A percentile compares a stretch with the other conserved stretches of the same genome.
phyloP scores from a whole-genome alignment of 2,797 vertebrate genomes.

The Chloroceryle amazona region DNA sequence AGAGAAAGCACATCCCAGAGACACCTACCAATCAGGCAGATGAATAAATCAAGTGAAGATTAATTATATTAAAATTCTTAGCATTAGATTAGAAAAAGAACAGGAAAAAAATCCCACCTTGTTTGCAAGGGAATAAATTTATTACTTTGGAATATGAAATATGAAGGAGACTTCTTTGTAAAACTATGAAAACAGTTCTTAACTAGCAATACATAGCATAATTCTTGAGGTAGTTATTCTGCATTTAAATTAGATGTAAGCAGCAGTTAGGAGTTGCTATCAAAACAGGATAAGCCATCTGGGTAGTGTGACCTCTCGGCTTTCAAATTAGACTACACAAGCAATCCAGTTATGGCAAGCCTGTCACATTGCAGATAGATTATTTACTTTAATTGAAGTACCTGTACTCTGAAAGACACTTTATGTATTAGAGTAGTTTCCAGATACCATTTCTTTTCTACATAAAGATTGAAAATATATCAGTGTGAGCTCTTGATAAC shows the following conservation, averaged over 20 bases:
- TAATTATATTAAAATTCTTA: neutral
- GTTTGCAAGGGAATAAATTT: neutral
- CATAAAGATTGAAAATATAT: neutral
- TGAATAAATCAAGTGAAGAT: neutral
- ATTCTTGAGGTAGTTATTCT: neutral
- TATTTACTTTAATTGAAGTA: neutral
- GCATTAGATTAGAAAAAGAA: neutral
- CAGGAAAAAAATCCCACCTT: neutral
- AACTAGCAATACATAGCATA: neutral
- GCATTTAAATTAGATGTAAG: neutral
- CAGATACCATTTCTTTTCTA: neutral
- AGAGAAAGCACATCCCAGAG: neutral
- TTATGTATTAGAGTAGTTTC: neutral
- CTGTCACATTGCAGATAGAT: neutral
- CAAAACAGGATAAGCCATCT: neutral
- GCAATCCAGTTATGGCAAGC: neutral
- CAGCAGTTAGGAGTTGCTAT: neutral
- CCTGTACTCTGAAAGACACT: neutral
- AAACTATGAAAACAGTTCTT: neutral
- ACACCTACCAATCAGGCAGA: neutral
- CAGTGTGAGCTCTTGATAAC: neutral
- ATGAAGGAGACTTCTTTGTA: neutral
- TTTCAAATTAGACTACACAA: constrained; percentile 1
- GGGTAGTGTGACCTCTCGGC: neutral
- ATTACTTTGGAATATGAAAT: neutral